phyloP scores from a whole-genome alignment of 2,888 invertebrate genomes.

The Lasiommata megera region DNA sequence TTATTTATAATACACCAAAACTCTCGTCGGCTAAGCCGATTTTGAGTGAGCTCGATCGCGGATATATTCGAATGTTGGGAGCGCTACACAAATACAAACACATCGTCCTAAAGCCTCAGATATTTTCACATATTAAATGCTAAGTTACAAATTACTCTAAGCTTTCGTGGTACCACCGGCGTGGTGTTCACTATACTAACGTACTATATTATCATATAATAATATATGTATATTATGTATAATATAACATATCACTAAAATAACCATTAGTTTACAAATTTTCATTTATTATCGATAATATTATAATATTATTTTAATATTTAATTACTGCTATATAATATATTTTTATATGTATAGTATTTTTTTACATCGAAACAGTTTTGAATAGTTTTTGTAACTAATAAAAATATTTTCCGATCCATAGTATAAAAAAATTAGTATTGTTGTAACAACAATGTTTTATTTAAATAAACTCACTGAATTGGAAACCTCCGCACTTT shows the following conservation, averaged over 20 bases:
- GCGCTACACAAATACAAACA: slow-evolving; percentile 32
- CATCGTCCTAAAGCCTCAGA: slow-evolving; percentile 57
- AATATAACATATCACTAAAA: slow-evolving; percentile 38
- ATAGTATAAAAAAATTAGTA: no score
- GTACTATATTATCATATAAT: slow-evolving; percentile 28
- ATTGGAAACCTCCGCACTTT: no score
- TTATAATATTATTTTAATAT: slow-evolving; percentile 31
- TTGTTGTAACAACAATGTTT: neutral
- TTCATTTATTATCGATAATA: slow-evolving; percentile 39
- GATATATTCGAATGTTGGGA: slow-evolving; percentile 30
- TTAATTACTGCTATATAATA: slow-evolving; percentile 3
- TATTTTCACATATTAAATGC: slow-evolving; percentile 57
- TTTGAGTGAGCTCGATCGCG: slow-evolving; percentile 25
- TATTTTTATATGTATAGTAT: neutral
- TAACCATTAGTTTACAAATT: slow-evolving; percentile 49
- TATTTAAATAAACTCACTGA: no score
- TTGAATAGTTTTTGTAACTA: neutral
- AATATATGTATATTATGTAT: slow-evolving; percentile 22
- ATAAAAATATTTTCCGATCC: slow-evolving; percentile 1
- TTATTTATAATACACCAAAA: neutral
- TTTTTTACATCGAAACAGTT: slow-evolving; percentile 1
- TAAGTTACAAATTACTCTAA: slow-evolving; percentile 47
- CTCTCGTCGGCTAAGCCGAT: slow-evolving; percentile 29
- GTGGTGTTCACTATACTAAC: slow-evolving; percentile 50
- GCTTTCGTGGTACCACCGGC: slow-evolving; percentile 48